Base-by-base conservation (phyloP, 2,113 vertebrate genomes). In the Lophochroa leadbeateri region DNA sequence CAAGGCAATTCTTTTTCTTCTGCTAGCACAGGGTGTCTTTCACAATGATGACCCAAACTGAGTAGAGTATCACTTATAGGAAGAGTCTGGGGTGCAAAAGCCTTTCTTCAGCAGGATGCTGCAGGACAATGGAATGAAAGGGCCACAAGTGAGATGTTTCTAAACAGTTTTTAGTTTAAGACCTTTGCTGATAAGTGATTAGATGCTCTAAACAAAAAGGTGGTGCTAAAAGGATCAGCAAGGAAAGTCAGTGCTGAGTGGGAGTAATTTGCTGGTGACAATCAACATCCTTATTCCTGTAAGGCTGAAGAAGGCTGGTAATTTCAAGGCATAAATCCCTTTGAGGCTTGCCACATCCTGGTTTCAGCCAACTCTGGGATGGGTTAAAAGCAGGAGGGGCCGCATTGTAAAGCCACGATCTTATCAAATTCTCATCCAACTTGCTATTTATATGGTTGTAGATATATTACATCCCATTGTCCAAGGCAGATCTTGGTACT, bases 351-450 rank as follows among this genome's bases (percentile, higher is more conserved):
- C 90, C 90, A 96, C 94, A 90, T 96, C 94, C 93, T 49, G 21
- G 90, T 94, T 96, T 95, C 94, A 92, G 57, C 88, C 76, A 76
- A 64, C 1, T 1, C 72, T 79, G 90, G 92, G 96, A 65, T 91
- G 88, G 47, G 80, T 96, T 86, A 44, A 92, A 95, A 96, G 90
- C 96, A 97, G 96, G 95, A 96, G 96, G 88, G 76, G 86, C 92
- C 95, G 94, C 92, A 92, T 95, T 96, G 94, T 96, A 95, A 96
- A 97, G 60, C 83, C 88, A 44, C 91, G 94, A 97, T 94, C 96
- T 95, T 96, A 94, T 96, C 95, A 95, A 44, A 7, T 86, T 61
- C 90, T 95, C 92, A 86, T 63, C 92, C 94, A 92, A 21, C 49
- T 33, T 37, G 39, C 94, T 93, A 21, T 96, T 96, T 94, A 89